Percentiles rank a stretch among this genome's conserved stretches.
Conservation (phyloP, 2,888 invertebrate species). For the Leucophenga maculata region DNA sequence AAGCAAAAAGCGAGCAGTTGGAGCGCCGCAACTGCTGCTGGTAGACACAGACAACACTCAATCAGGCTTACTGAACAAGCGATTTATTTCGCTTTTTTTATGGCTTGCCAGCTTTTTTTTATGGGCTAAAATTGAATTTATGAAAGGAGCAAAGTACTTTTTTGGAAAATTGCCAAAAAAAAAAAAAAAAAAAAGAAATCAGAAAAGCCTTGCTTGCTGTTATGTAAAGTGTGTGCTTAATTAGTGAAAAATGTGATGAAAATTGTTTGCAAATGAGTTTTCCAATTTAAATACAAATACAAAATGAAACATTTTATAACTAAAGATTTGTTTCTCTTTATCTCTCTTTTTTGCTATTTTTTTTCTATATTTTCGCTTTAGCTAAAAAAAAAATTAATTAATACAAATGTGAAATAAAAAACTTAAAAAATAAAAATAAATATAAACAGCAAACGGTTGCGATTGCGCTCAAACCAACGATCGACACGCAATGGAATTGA, state of each 20-base stretch:
- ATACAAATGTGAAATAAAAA: constrained; percentile 51
- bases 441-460: no score
- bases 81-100: no score
- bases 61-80: constrained; percentile 30
- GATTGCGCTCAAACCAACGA: constrained; percentile 31
- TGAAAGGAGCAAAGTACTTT: no score
- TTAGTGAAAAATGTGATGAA: constrained; percentile 31
- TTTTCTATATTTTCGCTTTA: constrained; percentile 31
- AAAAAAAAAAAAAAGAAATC: no score
- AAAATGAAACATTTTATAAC: constrained; percentile 29
- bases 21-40: not conserved
- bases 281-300: not conserved
- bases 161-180: no score
- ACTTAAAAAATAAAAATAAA: constrained; percentile 28
- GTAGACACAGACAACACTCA: constrained; percentile 37
- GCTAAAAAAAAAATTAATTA: constrained; percentile 55
- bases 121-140: no score
- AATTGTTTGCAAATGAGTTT: constrained; percentile 38
- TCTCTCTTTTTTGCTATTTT: constrained; percentile 37
- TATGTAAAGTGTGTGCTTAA: no score
- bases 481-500: constrained; percentile 1
- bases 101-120: no score
- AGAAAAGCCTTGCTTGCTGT: no score
- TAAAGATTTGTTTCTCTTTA: constrained; percentile 57
- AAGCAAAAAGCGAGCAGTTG: not conserved